These are phyloP conservation scores for Drosophila sproati DNA, from an alignment of 1,140 invertebrate species.

Conservation along the genomic window DNA sequence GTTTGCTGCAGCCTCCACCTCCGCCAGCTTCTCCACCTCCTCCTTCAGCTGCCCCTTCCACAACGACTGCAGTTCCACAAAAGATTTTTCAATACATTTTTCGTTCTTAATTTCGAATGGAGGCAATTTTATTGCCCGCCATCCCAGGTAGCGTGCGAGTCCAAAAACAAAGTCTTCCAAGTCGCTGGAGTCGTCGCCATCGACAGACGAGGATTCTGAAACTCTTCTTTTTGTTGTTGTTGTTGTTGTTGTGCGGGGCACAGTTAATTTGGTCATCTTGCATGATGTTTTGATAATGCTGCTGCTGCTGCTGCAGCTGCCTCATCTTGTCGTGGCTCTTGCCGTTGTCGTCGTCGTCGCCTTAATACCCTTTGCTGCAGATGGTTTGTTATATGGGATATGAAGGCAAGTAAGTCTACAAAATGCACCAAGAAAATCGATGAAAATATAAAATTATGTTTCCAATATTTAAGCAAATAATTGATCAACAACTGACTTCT, in stretches of 20 bases:
- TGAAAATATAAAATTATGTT: too few species aligned
- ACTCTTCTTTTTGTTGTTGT: constrained; percentile 1
- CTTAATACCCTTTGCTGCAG: constrained; percentile 16
- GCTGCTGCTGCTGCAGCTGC: constrained; percentile 38
- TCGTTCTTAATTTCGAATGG: constrained; percentile 80
- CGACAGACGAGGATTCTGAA: constrained; percentile 5
- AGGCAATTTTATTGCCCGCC: constrained; percentile 78
- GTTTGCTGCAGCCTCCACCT: constrained; percentile 50
- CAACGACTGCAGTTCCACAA: constrained; percentile 44
- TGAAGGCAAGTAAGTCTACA: background rate
- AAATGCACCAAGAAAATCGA: background rate
- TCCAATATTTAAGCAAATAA: too few species aligned
- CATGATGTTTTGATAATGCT: constrained; percentile 82
- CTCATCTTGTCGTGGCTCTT: constrained; percentile 51
- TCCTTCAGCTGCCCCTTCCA: background rate
- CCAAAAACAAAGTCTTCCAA: constrained; percentile 9
- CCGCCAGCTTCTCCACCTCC: background rate
- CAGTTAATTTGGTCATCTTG: constrained; percentile 82
- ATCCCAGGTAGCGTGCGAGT: constrained; percentile 61
- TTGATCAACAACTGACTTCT: too few species aligned
- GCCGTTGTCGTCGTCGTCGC: constrained; percentile 25
- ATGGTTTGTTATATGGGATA: background rate
- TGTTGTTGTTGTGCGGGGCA: constrained; percentile 35
- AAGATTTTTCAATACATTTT: constrained; percentile 74
- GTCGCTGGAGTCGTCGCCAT: constrained; percentile 34